Percentiles rank a stretch among this genome's conserved stretches.
Conservation (phyloP, 2,888 invertebrate species). For the Lepetodrilus schrolli region DNA sequence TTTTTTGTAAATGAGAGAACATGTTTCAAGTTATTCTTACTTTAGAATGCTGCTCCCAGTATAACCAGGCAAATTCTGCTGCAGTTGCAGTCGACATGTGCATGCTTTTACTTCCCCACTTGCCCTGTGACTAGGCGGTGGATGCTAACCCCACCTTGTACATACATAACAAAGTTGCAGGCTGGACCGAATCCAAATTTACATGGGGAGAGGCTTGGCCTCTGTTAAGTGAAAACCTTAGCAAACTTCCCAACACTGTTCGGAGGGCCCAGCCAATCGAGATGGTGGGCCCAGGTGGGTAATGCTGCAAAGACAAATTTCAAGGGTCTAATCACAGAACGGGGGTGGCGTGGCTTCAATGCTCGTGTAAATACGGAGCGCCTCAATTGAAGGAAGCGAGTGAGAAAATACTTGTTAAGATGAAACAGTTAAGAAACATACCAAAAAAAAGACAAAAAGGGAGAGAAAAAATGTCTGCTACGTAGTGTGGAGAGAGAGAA, state of each 20-base stretch:
- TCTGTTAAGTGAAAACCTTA: slow-evolving; percentile 21
- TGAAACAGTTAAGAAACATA: neutral
- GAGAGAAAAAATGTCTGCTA: too few species aligned
- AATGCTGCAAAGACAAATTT: slow-evolving; percentile 21
- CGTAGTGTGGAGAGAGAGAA: too few species aligned
- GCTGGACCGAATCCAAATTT: slow-evolving; percentile 17
- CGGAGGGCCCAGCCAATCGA: neutral
- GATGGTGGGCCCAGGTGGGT: neutral
- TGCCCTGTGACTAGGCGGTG: neutral
- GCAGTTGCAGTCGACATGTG: slow-evolving; percentile 27
- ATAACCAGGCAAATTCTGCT: slow-evolving; percentile 29
- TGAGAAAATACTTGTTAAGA: neutral
- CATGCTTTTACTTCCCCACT: neutral
- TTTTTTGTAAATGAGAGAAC: too few species aligned
- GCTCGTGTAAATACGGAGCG: neutral
- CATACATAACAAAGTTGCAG: slow-evolving; percentile 16
- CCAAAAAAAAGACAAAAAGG: too few species aligned
- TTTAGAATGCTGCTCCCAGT: slow-evolving; percentile 31
- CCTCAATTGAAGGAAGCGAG: neutral
- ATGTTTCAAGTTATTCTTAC: slow-evolving; percentile 18
- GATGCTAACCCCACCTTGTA: neutral
- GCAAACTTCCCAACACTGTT: slow-evolving; percentile 23
- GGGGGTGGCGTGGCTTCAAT: neutral
- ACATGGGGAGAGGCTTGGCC: slow-evolving; percentile 17
- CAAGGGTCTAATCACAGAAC: slow-evolving; percentile 18